A percentile compares a stretch with the other conserved stretches of the same genome.
Evolutionary conservation across 2,888 invertebrate species (phyloP).

Genomic region (Schizaphis graminum): DNA sequence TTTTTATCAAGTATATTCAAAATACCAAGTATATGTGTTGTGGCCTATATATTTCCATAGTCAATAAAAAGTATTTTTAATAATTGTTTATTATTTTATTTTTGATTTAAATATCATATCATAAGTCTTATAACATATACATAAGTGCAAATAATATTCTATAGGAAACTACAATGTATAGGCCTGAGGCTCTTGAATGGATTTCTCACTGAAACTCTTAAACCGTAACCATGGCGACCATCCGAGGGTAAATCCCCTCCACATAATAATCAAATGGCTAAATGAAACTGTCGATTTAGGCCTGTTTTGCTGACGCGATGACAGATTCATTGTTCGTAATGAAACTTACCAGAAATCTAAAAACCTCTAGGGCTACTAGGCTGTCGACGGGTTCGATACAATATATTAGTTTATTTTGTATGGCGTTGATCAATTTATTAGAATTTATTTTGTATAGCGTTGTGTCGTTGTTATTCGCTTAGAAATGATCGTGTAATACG

Average conservation of each 20-base stretch:
- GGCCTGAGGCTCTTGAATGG: slow-evolving; percentile 53
- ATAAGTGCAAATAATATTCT: slow-evolving; percentile 21
- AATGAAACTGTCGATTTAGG: slow-evolving; percentile 65
- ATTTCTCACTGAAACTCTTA: slow-evolving; percentile 62
- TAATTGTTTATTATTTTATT: neutral
- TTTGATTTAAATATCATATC: slow-evolving; percentile 13
- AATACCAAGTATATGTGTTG: neutral
- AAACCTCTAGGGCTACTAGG: neutral
- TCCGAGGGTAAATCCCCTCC: slow-evolving; percentile 62
- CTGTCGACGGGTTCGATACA: neutral
- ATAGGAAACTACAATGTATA: slow-evolving; percentile 32
- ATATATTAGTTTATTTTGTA: neutral
- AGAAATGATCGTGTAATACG: neutral
- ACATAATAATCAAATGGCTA: slow-evolving; percentile 60
- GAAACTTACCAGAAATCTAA: slow-evolving; percentile 18
- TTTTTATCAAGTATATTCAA: neutral
- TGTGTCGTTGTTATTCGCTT: neutral
- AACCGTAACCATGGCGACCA: slow-evolving; percentile 53
- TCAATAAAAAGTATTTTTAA: neutral
- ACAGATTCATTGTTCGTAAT: slow-evolving; percentile 55
- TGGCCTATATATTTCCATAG: neutral
- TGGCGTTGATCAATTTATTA: neutral
- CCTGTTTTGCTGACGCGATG: slow-evolving; percentile 51
- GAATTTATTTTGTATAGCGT: neutral
- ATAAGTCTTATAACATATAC: neutral